Conservation (phyloP, 2,797 vertebrate genomes). For the Ptychobarbus kaznakovi region DNA sequence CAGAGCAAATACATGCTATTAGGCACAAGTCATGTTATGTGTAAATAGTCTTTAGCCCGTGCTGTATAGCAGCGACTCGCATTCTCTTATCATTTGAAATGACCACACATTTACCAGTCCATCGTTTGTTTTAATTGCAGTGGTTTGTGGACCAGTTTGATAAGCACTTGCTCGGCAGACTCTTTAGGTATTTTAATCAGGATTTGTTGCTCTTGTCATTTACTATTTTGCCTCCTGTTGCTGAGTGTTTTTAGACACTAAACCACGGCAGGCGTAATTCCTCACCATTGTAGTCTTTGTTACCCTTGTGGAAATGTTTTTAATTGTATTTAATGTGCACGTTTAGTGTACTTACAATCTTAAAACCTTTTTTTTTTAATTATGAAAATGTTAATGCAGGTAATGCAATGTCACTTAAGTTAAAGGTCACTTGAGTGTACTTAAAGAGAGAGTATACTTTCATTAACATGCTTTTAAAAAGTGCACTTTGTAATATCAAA, state of each 20-base stretch:
- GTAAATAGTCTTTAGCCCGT: not conserved
- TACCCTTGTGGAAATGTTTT: not conserved
- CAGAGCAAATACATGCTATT: not conserved
- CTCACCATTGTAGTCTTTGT: not conserved
- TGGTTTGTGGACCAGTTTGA: not conserved
- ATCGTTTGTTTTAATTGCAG: not conserved
- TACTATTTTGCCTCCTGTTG: not conserved
- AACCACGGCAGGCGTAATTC: not conserved
- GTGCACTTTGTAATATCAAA: not conserved
- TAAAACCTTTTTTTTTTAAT: not conserved
- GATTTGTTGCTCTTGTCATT: not conserved
- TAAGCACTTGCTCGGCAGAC: not conserved
- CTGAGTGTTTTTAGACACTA: not conserved
- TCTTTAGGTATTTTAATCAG: not conserved
- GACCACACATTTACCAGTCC: not conserved
- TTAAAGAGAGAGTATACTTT: not conserved
- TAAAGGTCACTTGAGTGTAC: not conserved
- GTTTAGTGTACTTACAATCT: not conserved
- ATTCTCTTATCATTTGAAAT: not conserved
- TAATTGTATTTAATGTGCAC: not conserved
- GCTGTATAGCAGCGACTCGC: not conserved
- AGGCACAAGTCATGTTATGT: not conserved
- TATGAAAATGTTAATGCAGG: not conserved
- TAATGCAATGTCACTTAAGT: not conserved
- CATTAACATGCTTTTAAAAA: not conserved